These are phyloP conservation scores for Heliconius ethilla DNA, from an alignment of 2,888 invertebrate species.

Conservation along the genomic window DNA sequence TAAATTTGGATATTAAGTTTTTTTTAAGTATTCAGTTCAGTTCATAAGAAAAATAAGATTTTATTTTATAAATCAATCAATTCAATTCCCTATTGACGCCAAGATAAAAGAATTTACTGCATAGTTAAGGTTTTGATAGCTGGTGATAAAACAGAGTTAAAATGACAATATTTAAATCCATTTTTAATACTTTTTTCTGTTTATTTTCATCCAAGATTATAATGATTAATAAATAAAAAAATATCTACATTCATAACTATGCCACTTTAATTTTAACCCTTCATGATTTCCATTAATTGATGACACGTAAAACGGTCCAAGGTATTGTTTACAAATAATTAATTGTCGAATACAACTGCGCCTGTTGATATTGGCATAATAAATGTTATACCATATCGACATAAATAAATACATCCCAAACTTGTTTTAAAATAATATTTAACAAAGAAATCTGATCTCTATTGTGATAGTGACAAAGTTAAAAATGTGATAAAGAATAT, in stretches of 20 bases:
- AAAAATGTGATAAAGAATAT: neutral
- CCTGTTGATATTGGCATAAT: constrained; percentile 75
- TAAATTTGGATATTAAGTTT: too few relatives aligned
- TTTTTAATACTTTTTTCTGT: too few relatives aligned
- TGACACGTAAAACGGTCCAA: constrained; percentile 54
- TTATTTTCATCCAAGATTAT: too few relatives aligned
- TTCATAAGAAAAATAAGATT: neutral
- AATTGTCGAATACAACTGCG: constrained; percentile 77
- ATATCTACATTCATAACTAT: neutral
- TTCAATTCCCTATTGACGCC: too few relatives aligned
- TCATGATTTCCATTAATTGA: constrained; percentile 45
- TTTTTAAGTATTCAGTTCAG: neutral
- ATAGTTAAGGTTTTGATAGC: neutral
- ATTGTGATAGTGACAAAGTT: constrained; percentile 30
- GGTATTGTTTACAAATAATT: constrained; percentile 80
- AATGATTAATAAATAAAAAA: too few relatives aligned
- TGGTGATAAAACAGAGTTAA: neutral
- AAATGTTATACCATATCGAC: constrained; percentile 70
- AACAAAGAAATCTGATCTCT: constrained; percentile 50
- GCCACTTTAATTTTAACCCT: constrained; percentile 18
- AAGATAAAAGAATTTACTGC: neutral
- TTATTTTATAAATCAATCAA: too few relatives aligned
- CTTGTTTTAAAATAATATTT: constrained; percentile 8
- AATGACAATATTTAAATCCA: too few relatives aligned
- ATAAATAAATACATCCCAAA: constrained; percentile 59